A percentile compares a stretch with the other conserved stretches of the same genome.
These are phyloP conservation scores for Ostrea edulis DNA, from an alignment of 1,140 invertebrate genomes.

Conservation along the genomic window DNA sequence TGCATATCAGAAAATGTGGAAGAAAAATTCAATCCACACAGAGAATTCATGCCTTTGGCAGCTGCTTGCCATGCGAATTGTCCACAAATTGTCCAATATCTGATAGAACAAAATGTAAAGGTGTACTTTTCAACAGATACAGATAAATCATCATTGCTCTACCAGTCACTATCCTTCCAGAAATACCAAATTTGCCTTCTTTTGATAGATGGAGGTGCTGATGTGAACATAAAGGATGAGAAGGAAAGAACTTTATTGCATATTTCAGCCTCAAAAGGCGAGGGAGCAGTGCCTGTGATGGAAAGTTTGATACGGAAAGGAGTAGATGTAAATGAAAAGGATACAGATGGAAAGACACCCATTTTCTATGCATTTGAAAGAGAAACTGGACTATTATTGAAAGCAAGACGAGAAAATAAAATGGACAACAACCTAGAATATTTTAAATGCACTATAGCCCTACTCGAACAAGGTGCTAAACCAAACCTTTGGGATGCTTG, in stretches of 20 bases:
- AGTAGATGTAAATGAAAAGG: not conserved
- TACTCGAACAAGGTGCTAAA: not conserved
- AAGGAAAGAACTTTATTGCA: not conserved
- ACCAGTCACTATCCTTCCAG: not conserved
- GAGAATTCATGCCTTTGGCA: not conserved
- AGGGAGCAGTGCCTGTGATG: not conserved
- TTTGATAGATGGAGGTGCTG: not conserved
- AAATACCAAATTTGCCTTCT: not conserved
- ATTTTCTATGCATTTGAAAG: not conserved
- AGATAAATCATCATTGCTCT: not conserved
- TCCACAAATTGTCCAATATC: not conserved
- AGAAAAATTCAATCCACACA: not conserved
- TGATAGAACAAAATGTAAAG: not conserved
- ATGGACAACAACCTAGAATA: not conserved
- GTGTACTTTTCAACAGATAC: constrained; percentile 1
- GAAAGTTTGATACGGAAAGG: not conserved
- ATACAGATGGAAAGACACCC: not conserved
- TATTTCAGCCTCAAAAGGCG: not conserved
- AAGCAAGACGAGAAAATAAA: not conserved
- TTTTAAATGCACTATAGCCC: not conserved
- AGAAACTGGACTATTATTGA: not conserved
- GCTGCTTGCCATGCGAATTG: not conserved
- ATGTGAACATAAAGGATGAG: not conserved
- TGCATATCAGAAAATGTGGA: not conserved
- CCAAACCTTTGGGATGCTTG: not conserved